Evolutionary conservation across 2,113 vertebrate genomes (phyloP), one percentile per base, ranked within the genome.

Genomic region (Passer montanus): DNA sequence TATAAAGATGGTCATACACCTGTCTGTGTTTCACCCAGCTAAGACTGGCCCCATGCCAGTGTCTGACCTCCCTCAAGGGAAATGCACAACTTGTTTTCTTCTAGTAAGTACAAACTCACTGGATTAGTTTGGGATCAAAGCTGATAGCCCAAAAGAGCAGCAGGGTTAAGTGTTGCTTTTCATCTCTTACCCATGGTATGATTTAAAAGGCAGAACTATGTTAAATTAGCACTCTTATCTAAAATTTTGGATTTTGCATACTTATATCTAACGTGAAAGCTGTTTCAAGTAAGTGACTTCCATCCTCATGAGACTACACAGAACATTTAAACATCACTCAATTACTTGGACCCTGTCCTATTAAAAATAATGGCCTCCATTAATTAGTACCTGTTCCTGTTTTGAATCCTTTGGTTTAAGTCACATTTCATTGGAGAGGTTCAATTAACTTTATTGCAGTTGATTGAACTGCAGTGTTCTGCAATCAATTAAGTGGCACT

Each of bases 371-470:
- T 86, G 81, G 63, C 63, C 50, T 84, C 64, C 76, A 94, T 96
- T 93, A 90, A 96, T 94, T 93, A 96, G 56, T 55, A 67, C 31
- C 73, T 81, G 60, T 39, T 81, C 68, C 93, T 94, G 84, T 92
- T 90, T 92, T 94, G 68, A 92, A 81, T 78, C 68, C 60, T 55
- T 67, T 59, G 68, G 64, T 77, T 88, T 59, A 52, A 96, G 72
- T 67, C 83, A 83, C 84, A 86, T 92, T 95, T 88, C 92, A 70
- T 68, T 72, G 68, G 72, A 86, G 83, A 84, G 68, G 68, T 92
- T 95, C 92, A 93, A 96, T 96, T 96, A 96, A 92, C 43, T 94
- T 96, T 93, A 96, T 90, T 94, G 91, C 94, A 92, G 85, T 31
- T 94, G 94, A 96, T 60, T 96, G 90, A 96, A 78, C 80, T 72